Percentiles rank a stretch among this genome's conserved stretches.
Conservation (phyloP, 2,797 vertebrate species). For the Hippocampus kuda region DNA sequence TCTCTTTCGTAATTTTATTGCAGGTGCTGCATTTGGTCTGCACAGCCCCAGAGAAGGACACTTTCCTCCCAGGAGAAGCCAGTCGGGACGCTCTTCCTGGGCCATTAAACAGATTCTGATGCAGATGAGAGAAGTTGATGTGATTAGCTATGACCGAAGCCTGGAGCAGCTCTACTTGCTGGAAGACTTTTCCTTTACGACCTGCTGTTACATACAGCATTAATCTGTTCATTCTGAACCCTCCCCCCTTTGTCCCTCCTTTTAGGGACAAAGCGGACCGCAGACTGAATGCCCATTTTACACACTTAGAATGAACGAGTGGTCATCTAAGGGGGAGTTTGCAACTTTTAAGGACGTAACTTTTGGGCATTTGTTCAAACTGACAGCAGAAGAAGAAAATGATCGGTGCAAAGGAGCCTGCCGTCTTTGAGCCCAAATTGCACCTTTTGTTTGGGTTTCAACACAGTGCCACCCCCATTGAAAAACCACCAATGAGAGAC, state of each 20-base stretch:
- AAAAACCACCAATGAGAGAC: too few species aligned
- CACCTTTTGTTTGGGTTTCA: too few species aligned
- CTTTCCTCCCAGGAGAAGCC: conserved; percentile 28
- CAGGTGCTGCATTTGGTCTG: conserved; percentile 15
- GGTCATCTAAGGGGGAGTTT: background rate
- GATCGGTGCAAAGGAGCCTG: background rate
- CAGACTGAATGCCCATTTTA: background rate
- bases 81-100: conserved; percentile 47
- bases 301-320: background rate
- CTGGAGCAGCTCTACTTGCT: conserved; percentile 38
- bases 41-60: conserved; percentile 29
- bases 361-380: too few species aligned
- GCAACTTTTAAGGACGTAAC: too few species aligned
- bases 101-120: conserved; percentile 59
- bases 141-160: conserved; percentile 51
- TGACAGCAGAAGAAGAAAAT: background rate
- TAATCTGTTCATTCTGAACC: conserved; percentile 5
- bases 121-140: conserved; percentile 45
- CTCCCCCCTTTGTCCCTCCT: background rate
- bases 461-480: too few species aligned
- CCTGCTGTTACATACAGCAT: conserved; percentile 40
- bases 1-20: conserved; percentile 23
- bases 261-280: background rate
- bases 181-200: conserved; percentile 36
- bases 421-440: too few species aligned